Conservation (phyloP, 2,888 invertebrate species). For the Luperina testacea region DNA sequence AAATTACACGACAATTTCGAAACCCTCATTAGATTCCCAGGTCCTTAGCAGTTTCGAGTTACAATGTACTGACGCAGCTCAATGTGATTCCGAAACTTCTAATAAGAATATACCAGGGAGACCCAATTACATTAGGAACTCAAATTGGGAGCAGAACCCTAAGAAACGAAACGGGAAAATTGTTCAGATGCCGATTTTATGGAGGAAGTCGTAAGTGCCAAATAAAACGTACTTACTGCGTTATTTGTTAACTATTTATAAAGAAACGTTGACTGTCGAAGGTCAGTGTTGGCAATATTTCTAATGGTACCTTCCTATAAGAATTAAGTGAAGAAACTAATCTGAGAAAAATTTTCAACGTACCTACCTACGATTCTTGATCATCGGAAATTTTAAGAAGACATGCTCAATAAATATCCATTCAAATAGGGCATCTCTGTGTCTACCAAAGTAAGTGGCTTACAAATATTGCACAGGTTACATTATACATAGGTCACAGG, state of each 20-base stretch:
- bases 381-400: neutral
- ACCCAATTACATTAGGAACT: conserved; percentile 51
- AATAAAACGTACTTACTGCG: conserved; percentile 25
- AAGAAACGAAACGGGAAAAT: conserved; percentile 23
- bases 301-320: neutral
- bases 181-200: conserved; percentile 33
- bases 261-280: conserved; percentile 23
- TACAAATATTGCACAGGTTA: neutral
- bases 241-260: conserved; percentile 39
- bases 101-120: conserved; percentile 40
- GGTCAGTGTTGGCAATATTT: conserved; percentile 12
- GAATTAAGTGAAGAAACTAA: neutral
- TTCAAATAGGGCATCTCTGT: neutral
- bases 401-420: neutral
- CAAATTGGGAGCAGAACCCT: conserved; percentile 22
- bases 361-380: neutral
- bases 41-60: conserved; percentile 31
- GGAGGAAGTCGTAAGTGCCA: conserved; percentile 40
- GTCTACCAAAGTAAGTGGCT: too few relatives aligned
- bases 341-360: neutral
- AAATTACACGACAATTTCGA: neutral
- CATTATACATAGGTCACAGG: neutral
- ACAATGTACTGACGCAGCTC: conserved; percentile 20
- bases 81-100: conserved; percentile 34
- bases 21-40: conserved; percentile 19